Conservation (phyloP, 2,797 vertebrate genomes). For the Emys orbicularis region DNA sequence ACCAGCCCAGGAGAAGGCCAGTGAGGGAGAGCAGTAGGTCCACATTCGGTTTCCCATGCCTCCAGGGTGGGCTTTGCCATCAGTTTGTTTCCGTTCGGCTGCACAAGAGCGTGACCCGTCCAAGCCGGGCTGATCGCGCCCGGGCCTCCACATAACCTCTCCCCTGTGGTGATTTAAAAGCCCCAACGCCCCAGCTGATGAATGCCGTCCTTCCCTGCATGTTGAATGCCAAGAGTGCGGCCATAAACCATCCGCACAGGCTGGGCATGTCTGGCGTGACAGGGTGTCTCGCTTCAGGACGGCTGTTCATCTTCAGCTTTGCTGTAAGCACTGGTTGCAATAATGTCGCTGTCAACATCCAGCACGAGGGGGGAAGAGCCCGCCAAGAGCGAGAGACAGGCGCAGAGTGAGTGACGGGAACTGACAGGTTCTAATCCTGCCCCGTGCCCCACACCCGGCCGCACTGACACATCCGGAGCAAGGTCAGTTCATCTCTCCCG, state of each 20-base stretch:
- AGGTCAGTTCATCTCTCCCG: too few species aligned
- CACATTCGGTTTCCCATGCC: too few species aligned
- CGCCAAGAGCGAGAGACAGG: too few species aligned
- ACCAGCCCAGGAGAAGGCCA: too few species aligned
- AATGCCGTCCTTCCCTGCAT: neutral
- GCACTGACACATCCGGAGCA: too few species aligned
- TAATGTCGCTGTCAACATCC: neutral
- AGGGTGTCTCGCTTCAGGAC: neutral
- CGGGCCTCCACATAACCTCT: neutral
- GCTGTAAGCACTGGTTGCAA: constrained; percentile 1
- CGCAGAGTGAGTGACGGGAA: neutral
- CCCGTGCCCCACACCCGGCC: too few species aligned
- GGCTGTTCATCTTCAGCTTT: neutral
- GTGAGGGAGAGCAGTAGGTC: too few species aligned
- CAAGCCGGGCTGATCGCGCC: neutral
- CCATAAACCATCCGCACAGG: neutral
- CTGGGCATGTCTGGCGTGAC: neutral
- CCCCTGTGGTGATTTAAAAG: constrained; percentile 4
- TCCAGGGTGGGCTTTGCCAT: neutral
- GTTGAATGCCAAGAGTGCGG: neutral
- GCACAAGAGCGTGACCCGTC: neutral
- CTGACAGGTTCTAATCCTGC: too few species aligned
- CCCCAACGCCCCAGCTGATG: neutral
- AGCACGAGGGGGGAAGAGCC: neutral
- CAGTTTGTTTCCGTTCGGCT: constrained; percentile 9